Percentiles rank a stretch among this genome's conserved stretches.
These are phyloP conservation scores for Buphagus erythrorhynchus DNA, from an alignment of 2,797 vertebrate species.

Conservation along the genomic window DNA sequence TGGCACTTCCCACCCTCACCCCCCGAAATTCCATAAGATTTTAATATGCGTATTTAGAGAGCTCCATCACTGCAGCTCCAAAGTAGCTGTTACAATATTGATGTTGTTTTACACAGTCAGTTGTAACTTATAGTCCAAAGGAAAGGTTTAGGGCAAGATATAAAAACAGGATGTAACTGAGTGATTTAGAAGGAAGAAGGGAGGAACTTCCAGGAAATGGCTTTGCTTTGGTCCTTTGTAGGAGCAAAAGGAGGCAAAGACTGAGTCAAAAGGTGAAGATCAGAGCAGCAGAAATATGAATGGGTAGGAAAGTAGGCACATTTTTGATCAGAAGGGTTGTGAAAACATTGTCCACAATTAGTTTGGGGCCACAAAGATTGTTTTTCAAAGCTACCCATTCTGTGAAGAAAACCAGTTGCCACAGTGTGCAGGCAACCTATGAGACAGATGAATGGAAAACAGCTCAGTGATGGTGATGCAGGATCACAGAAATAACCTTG, in stretches of 20 bases:
- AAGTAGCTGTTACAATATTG: slow-evolving; percentile 51
- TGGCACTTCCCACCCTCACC: background rate
- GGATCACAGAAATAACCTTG: background rate
- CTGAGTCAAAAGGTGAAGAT: slow-evolving; percentile 22
- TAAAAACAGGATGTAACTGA: slow-evolving; percentile 63
- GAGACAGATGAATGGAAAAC: background rate
- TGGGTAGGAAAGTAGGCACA: background rate
- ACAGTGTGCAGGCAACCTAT: background rate
- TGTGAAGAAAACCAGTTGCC: background rate
- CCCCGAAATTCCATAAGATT: background rate
- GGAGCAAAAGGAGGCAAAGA: slow-evolving; percentile 26
- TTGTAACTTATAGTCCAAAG: slow-evolving; percentile 50
- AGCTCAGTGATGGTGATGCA: background rate
- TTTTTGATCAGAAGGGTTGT: background rate
- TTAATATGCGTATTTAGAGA: slow-evolving; percentile 29
- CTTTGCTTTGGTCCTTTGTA: background rate
- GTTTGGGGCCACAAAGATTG: background rate
- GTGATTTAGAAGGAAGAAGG: slow-evolving; percentile 61
- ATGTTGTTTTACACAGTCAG: slow-evolving; percentile 50
- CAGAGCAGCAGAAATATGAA: slow-evolving; percentile 20
- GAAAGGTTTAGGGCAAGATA: slow-evolving; percentile 63
- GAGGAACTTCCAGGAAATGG: slow-evolving; percentile 49
- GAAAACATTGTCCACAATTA: background rate
- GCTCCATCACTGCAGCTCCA: background rate
- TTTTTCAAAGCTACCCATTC: background rate